Evolutionary conservation across 2,113 vertebrate genomes (phyloP).

Genomic region (Triplophysa siluroides): DNA sequence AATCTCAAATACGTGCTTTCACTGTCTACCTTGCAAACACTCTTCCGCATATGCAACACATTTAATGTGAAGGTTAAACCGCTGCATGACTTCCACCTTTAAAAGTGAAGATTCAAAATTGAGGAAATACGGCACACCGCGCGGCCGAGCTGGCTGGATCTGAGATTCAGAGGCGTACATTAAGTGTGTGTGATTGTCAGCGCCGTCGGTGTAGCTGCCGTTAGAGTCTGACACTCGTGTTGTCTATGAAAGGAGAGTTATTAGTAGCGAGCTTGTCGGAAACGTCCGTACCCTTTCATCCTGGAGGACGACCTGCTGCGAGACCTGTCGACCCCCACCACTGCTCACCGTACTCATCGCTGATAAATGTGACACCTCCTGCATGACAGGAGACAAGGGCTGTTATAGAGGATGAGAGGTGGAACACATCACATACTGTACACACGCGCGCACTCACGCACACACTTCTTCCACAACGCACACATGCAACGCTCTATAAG

Average conservation of each 20-base stretch:
- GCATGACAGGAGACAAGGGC: slow-evolving; percentile 56
- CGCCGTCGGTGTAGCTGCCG: background rate
- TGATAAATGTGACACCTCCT: slow-evolving; percentile 76
- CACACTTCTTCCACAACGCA: slow-evolving; percentile 9
- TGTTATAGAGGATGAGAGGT: slow-evolving; percentile 56
- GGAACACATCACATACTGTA: background rate
- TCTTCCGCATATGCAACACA: too few species aligned
- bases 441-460: background rate
- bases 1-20: background rate
- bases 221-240: background rate
- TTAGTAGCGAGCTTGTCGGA: slow-evolving; percentile 27
- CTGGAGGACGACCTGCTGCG: slow-evolving; percentile 70
- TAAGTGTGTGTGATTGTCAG: slow-evolving; percentile 39
- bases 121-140: slow-evolving; percentile 1
- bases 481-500: background rate
- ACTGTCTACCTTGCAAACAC: background rate
- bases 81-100: background rate
- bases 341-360: slow-evolving; percentile 69
- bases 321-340: slow-evolving; percentile 64
- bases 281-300: slow-evolving; percentile 76
- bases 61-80: too few species aligned
- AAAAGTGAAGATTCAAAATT: background rate
- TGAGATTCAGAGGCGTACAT: slow-evolving; percentile 22
- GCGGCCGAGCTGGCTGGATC: background rate
- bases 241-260: slow-evolving; percentile 34